Base-by-base conservation (phyloP, 2,888 invertebrate species). In the Caenorhabditis doughertyi region DNA sequence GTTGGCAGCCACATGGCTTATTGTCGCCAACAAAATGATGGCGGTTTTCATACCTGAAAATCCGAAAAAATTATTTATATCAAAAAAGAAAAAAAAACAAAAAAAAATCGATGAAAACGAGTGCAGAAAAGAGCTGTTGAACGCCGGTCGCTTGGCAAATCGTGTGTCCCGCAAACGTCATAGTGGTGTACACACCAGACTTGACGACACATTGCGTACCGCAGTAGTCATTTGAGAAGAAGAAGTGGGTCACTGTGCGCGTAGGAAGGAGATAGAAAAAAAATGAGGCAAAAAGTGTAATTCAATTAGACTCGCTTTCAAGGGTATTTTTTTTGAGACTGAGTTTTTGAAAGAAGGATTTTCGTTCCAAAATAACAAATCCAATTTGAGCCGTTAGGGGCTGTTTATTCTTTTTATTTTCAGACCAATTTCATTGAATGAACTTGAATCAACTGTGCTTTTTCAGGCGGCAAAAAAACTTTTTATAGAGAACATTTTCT, bases 1-100 rank as follows among this genome's bases (percentile, higher is more conserved):
- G 70, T 89, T 89, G 27, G 71, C 80, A 68, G 39, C 47, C 13
- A 23, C 79, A 39, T 68, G 67, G 49, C 58, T 21, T 3, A 72
- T 21, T 39, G 73, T 49, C 51, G 71, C 65, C 71, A 79, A 27
- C 23, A 83, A 55, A 8, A 39, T 23, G 49, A 73, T 44, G 55
- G 42, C 25, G 77, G 73, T 58, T 47, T 64, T 73, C 82, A 83
- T 83, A 73, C 79, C 82, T 83, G 73, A 23, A 83, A 79, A 7
- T 21, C 42, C 7, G 3, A n/a, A n/a, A 47, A 39, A 35, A 11
- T 53, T 53, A 49, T n/a, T n/a, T n/a, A n/a, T n/a, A 44, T 11
- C 25, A 47, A 16, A 51, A 47, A 39, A 18, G 13, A 2, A 16
- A 3, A 18, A n/a, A 39, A 71, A 65, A 32, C 1, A 13, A 16